Percentiles rank a stretch among this genome's conserved stretches.
Evolutionary conservation across 2,113 vertebrate genomes (phyloP).

Genomic region (Bubalus kerabau): DNA sequence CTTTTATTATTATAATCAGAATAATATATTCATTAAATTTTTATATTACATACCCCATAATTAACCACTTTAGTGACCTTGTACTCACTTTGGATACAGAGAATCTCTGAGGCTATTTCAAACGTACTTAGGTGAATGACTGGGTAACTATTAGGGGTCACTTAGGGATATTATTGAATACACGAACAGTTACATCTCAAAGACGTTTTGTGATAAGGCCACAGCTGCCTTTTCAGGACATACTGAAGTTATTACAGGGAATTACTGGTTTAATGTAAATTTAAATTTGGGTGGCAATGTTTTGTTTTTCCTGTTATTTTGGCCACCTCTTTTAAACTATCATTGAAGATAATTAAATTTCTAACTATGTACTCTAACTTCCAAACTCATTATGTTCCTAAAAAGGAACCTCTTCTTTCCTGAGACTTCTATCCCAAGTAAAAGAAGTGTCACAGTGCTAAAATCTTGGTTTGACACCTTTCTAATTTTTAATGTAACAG

Average conservation of each 20-base stretch:
- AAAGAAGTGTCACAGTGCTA: neutral
- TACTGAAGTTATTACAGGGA: neutral
- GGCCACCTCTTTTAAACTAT: neutral
- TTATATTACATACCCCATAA: neutral
- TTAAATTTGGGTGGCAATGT: neutral
- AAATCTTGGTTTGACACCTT: neutral
- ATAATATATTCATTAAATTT: neutral
- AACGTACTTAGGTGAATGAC: neutral
- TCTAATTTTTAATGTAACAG: neutral
- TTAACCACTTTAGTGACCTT: neutral
- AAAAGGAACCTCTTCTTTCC: neutral
- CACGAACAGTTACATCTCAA: neutral
- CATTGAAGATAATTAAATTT: neutral
- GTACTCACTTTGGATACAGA: neutral
- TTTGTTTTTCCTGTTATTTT: neutral
- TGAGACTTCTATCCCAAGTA: neutral
- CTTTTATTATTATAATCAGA: neutral
- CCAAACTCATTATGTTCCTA: neutral
- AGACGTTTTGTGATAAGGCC: neutral
- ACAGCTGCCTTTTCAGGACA: neutral
- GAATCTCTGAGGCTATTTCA: neutral
- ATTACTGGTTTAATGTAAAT: neutral
- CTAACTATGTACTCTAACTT: neutral
- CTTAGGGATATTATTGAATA: neutral
- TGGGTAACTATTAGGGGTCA: neutral